Evolutionary conservation across 1,140 invertebrate genomes (phyloP).

Genomic region (Bombus fervidus): DNA sequence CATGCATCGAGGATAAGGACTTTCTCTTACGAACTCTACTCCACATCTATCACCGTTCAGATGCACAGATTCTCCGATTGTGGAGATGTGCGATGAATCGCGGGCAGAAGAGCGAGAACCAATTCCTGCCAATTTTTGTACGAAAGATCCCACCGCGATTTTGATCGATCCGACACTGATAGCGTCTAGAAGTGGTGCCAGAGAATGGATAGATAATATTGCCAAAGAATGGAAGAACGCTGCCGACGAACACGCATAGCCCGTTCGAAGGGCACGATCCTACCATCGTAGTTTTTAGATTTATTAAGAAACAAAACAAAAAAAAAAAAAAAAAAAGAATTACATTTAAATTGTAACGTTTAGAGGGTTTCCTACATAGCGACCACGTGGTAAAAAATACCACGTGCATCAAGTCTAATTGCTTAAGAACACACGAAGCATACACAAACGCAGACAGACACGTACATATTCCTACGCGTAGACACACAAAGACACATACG

Average conservation of each 20-base stretch:
- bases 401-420: slow-evolving; percentile 46
- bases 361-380: slow-evolving; percentile 63
- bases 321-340: neutral
- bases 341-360: slow-evolving; percentile 60
- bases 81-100: slow-evolving; percentile 10
- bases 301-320: slow-evolving; percentile 23
- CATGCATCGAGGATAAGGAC: too few species aligned
- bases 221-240: slow-evolving; percentile 22
- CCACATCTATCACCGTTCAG: neutral
- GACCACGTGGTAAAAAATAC: slow-evolving; percentile 9
- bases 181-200: slow-evolving; percentile 17
- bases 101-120: slow-evolving; percentile 1
- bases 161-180: slow-evolving; percentile 6
- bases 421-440: slow-evolving; percentile 44
- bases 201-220: slow-evolving; percentile 9
- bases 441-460: neutral
- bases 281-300: slow-evolving; percentile 54
- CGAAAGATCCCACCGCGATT: slow-evolving; percentile 38
- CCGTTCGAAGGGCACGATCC: slow-evolving; percentile 40
- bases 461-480: neutral
- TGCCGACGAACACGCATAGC: slow-evolving; percentile 8
- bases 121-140: slow-evolving; percentile 52
- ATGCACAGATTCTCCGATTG: neutral
- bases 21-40: neutral
- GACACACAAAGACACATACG: slow-evolving; percentile 6